These are phyloP conservation scores for Apteryx mantelli DNA, from an alignment of 2,113 vertebrate genomes.

Conservation along the genomic window DNA sequence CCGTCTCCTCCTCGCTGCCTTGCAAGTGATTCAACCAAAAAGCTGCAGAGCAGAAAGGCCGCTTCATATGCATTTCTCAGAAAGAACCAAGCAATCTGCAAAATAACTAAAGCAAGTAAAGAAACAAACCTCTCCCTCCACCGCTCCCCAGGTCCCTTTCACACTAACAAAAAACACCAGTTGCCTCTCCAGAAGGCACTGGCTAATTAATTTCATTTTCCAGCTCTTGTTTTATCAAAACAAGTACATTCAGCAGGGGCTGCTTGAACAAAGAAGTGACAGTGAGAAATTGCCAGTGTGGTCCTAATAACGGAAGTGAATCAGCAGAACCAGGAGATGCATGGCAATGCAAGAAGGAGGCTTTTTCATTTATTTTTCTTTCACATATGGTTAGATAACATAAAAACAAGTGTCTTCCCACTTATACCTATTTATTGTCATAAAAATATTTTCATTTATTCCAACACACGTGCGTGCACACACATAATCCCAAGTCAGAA, in stretches of 20 bases:
- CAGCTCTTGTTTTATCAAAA: constrained; percentile 23
- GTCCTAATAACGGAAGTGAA: background rate
- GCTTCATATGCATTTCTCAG: background rate
- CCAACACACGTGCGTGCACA: background rate
- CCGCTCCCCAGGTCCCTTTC: background rate
- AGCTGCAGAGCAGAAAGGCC: background rate
- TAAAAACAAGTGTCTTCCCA: background rate
- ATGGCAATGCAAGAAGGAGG: background rate
- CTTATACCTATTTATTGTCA: background rate
- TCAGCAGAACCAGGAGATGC: background rate
- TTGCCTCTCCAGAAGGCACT: constrained; percentile 8
- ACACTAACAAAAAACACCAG: background rate
- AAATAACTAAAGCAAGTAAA: background rate
- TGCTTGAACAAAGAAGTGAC: background rate
- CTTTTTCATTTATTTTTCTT: background rate
- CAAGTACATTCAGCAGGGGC: background rate
- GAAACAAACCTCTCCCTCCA: background rate
- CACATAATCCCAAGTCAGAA: background rate
- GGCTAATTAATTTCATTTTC: constrained; percentile 3
- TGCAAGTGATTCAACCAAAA: background rate
- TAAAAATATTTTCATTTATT: background rate
- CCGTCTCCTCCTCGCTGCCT: background rate
- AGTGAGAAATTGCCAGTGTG: background rate
- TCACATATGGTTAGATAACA: background rate
- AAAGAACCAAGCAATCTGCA: background rate